Evolutionary conservation across 2,113 vertebrate species (phyloP), one percentile per base, ranked within the genome.

Genomic region (Chascanopsetta lugubris): DNA sequence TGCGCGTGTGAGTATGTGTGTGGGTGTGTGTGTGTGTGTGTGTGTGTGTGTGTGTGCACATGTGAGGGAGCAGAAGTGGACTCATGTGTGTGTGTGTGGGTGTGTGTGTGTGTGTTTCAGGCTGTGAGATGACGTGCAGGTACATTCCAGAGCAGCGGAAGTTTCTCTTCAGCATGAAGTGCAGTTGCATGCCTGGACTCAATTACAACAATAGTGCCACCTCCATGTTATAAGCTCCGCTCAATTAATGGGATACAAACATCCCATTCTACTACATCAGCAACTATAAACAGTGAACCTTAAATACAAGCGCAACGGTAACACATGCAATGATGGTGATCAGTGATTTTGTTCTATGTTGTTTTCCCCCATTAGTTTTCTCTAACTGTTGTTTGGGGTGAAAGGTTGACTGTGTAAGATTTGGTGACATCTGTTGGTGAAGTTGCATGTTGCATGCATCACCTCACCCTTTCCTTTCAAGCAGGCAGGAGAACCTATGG

Each of bases 121-220:
- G 49, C 34, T 49, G 42, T 60, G 58, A 83, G 83, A 85, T 87
- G 85, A 83, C 78, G 77, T 83, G 75, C 75, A 83, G 81, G 83
- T 86, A 84, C 83, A 86, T 87, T 87, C 85, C 78, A 70, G 62
- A 54, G 64, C 58, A 61, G 59, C 75, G 75, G 84, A 85, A 83
- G 84, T 81, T 82, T 80, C 72, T 75, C 77, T 79, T 70, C 50
- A 75, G 45, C 42, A 47, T 70, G 75, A 81, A 80, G 62, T 69
- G 42, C 12, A 62, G 69, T 61, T 77, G 56, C 59, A 17, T 72
- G 73, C 50, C 68, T 84, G 80, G 60, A 40, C 68, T 82, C 78
- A 79, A 74, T 76, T 82, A 63, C 60, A 84, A n/a, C 55, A 36
- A 50, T 36, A 25, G 26, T 72, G 32, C 45, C 49, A 12, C 21